Evolutionary conservation across 37 sponge, comb jelly and placozoan genomes (phyloP).

Genomic region (Mnemiopsis leidyi): DNA sequence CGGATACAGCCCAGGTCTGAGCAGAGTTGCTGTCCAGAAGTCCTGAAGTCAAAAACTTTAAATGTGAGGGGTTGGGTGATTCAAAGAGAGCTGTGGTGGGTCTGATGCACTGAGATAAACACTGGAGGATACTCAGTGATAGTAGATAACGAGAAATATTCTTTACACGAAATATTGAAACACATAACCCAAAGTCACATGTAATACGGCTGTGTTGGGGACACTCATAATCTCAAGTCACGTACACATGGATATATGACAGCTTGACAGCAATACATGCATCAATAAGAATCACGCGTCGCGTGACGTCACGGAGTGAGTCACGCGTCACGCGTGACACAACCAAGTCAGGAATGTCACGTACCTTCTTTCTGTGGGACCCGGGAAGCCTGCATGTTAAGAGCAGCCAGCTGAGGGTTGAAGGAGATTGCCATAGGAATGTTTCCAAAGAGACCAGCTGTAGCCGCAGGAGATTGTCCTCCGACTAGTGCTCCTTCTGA

Average conservation of each 20-base stretch:
- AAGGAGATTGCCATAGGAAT: constrained; percentile 31
- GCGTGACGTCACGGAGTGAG: constrained; percentile 12
- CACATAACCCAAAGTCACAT: constrained; percentile 32
- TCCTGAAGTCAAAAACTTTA: background rate
- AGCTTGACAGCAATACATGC: constrained; percentile 59
- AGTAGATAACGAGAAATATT: constrained; percentile 54
- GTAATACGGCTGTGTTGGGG: background rate
- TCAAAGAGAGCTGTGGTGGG: background rate
- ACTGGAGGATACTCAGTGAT: background rate
- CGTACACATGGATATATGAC: constrained; percentile 64
- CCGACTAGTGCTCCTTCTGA: constrained; percentile 34
- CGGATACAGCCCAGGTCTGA: background rate
- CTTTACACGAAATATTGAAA: constrained; percentile 51
- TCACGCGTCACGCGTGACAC: background rate
- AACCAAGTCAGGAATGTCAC: background rate
- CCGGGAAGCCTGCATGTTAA: constrained; percentile 4
- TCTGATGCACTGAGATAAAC: background rate
- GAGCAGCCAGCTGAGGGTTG: constrained; percentile 46
- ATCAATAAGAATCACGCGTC: background rate
- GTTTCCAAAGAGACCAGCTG: constrained; percentile 27
- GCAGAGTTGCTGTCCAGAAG: background rate
- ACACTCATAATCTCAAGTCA: constrained; percentile 59
- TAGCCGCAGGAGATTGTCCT: background rate
- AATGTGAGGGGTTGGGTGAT: background rate
- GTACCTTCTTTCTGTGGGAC: constrained; percentile 63